phyloP scores from a whole-genome alignment of 2,797 vertebrate genomes.

The Sorex maritimensis region DNA sequence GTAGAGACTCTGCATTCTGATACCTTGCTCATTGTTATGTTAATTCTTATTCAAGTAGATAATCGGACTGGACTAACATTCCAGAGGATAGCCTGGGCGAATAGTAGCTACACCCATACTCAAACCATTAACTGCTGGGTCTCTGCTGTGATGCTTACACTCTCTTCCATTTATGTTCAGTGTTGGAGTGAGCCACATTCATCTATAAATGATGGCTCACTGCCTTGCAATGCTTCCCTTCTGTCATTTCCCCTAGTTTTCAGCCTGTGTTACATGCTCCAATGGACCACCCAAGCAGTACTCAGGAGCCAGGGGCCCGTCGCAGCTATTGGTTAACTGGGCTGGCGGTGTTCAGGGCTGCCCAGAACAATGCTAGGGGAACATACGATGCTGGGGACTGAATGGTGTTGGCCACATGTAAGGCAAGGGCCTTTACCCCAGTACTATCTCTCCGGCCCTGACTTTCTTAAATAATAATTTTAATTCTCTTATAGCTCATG shows the following conservation, averaged over 20 bases:
- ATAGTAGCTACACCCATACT: constrained; percentile 32
- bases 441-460: no score
- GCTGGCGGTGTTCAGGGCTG: no score
- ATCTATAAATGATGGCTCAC: constrained; percentile 12
- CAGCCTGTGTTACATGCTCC: neutral
- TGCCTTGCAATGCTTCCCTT: neutral
- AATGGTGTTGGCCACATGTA: no score
- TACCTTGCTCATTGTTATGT: neutral
- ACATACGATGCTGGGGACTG: no score
- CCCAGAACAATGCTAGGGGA: no score
- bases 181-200: neutral
- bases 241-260: neutral
- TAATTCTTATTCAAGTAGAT: constrained; percentile 27
- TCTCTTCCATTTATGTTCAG: no score
- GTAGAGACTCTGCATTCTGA: constrained; percentile 21
- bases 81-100: neutral
- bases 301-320: neutral
- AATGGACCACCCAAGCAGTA: neutral
- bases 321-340: no score
- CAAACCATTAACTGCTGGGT: neutral
- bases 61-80: constrained; percentile 50
- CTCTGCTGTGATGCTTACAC: no score
- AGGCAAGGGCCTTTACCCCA: no score
- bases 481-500: neutral
- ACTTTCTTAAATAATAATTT: constrained; percentile 1